Conservation (phyloP, 2,113 vertebrate genomes). For the Strix uralensis region DNA sequence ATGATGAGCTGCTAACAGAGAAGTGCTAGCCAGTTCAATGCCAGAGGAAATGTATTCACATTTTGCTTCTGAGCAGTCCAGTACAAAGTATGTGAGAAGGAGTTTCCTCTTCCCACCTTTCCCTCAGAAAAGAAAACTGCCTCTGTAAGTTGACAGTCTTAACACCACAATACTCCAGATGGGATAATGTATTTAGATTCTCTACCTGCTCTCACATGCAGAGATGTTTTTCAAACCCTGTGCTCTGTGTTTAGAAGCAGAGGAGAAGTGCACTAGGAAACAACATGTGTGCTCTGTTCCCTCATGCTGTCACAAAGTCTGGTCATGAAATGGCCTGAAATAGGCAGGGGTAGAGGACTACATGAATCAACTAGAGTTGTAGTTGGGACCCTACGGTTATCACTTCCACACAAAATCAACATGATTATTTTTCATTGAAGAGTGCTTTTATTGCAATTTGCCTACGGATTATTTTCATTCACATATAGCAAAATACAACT, state of each 20-base stretch:
- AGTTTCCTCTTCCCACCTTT: neutral
- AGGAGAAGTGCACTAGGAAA: neutral
- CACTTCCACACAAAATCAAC: neutral
- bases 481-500: neutral
- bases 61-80: neutral
- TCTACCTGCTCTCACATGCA: neutral
- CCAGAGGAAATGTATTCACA: neutral
- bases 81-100: neutral
- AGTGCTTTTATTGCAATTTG: neutral
- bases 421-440: neutral
- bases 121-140: neutral
- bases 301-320: neutral
- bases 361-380: neutral
- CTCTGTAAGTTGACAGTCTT: neutral
- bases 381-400: neutral
- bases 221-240: neutral
- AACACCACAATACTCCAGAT: neutral
- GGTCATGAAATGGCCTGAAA: neutral
- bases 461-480: neutral
- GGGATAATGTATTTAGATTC: neutral
- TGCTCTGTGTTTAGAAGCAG: neutral
- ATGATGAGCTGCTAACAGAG: neutral
- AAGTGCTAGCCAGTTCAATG: neutral
- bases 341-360: neutral
- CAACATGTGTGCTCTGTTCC: rapidly evolving